Evolutionary conservation across 2,888 invertebrate genomes (phyloP), one percentile per base, ranked within the genome.

Genomic region (Trileptium ribeirensis): DNA sequence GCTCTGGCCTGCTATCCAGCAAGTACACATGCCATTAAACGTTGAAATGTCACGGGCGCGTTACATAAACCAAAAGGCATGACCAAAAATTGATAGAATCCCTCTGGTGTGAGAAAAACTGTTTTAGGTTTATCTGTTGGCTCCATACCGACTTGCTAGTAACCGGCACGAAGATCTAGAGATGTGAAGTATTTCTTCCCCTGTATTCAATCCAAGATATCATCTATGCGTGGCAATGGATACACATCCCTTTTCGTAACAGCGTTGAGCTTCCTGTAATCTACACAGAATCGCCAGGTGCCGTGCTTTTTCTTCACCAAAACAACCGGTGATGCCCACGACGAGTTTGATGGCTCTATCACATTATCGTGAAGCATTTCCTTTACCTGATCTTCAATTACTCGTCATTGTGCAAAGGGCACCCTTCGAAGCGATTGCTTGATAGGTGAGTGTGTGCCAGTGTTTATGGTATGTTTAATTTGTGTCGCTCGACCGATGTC

Each of bases 11-110:
- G 33, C 77, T 37, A 33, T 3, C 77, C 77, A 8, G 77, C 31
- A n/a, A 75, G 37, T 3, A 75, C 34, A 75, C 33, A 75, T 19
- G 33, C 34, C 33, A 75, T 37, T 3, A 37, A n/a, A 31, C 77
- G 77, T 8, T 75, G 34, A 85, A 31, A 80, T 82, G 0, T 82
- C 81, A 29, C 82, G 81, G 51, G 83, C 82, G 37, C n/a, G n/a
- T n/a, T n/a, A n/a, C n/a, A n/a, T n/a, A n/a, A n/a, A n/a, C n/a
- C n/a, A n/a, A n/a, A n/a, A 80, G 82, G 79, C 82, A 85, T 82
- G 8, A 81, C 64, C 2, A 80, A 81, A 70, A 81, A 85, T 34
- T 85, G 80, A 51, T 79, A 85, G 29, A 83, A 82, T 1, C 85
- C 83, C n/a, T 36, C 31, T 19, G 81, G 64, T 29, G 82, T 80